Conservation (phyloP, 2,113 vertebrate genomes). For the Pitta sordida region DNA sequence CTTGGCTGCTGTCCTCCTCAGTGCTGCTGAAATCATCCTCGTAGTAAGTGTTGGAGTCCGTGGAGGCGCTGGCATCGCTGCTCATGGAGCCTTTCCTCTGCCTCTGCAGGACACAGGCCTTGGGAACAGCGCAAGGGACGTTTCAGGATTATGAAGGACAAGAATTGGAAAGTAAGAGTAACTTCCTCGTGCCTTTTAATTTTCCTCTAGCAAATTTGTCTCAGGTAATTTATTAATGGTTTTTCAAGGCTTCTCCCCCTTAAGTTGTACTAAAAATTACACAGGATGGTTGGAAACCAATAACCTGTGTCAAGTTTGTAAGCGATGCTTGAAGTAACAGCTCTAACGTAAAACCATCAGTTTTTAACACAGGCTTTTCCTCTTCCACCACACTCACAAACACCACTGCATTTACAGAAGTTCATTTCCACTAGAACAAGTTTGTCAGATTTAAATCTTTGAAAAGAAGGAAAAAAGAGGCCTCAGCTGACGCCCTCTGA, state of each 20-base stretch:
- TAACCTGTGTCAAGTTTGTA: not conserved
- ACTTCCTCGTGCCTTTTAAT: not conserved
- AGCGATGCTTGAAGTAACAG: not conserved
- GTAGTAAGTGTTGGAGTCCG: constrained; percentile 97
- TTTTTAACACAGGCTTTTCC: not conserved
- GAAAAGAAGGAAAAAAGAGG: not conserved
- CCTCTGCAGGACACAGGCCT: constrained; percentile 96
- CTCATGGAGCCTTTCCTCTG: constrained; percentile 98
- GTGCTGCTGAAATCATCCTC: constrained; percentile 99
- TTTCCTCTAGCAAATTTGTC: not conserved
- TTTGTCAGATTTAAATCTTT: not conserved
- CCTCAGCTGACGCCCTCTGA: fast-evolving
- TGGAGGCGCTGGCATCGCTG: constrained; percentile 96
- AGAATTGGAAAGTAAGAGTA: not conserved
- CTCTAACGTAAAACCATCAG: not conserved
- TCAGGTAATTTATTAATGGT: not conserved
- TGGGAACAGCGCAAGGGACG: not conserved
- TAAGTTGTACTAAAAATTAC: not conserved
- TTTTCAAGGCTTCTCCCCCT: not conserved
- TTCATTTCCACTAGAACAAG: not conserved
- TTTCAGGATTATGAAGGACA: not conserved
- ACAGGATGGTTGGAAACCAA: not conserved
- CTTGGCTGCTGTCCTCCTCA: constrained; percentile 99
- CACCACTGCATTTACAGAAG: not conserved
- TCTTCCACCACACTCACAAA: not conserved